Conservation (phyloP, 1,140 invertebrate species). For the Oryzaephilus surinamensis region DNA sequence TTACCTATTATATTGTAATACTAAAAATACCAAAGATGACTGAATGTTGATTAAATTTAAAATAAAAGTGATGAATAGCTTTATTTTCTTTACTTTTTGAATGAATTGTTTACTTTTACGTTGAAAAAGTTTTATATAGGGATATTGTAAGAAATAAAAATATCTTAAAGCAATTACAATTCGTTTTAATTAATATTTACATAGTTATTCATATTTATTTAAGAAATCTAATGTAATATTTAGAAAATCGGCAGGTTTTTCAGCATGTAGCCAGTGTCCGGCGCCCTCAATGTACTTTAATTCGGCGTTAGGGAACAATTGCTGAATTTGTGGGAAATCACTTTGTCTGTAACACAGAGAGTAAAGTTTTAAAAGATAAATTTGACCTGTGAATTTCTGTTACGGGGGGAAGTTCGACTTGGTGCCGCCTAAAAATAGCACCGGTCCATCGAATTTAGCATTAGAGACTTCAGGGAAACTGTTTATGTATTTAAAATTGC, state of each 20-base stretch:
- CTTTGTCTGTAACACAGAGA: constrained; percentile 42
- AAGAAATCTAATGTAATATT: constrained; percentile 44
- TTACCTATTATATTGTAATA: too few species aligned
- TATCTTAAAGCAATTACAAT: too few species aligned
- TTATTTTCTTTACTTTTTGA: too few species aligned
- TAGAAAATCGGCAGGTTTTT: constrained; percentile 76
- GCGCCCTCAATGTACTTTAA: constrained; percentile 66
- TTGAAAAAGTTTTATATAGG: too few species aligned
- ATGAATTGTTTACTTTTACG: too few species aligned
- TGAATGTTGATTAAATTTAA: too few species aligned
- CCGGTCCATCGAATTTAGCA: constrained; percentile 52
- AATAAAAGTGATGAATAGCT: too few species aligned
- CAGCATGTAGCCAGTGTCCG: constrained; percentile 88
- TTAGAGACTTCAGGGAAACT: constrained; percentile 45
- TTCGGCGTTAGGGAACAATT: constrained; percentile 65
- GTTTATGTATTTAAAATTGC: constrained; percentile 44
- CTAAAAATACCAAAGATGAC: too few species aligned
- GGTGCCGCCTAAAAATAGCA: constrained; percentile 72
- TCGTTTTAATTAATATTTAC: too few species aligned
- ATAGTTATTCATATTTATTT: constrained; percentile 20
- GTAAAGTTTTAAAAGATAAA: constrained; percentile 2
- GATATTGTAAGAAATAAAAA: constrained; percentile 10
- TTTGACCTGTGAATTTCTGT: too few species aligned
- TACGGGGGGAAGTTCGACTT: constrained; percentile 71
- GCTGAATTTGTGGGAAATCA: constrained; percentile 56